Percentiles rank a stretch among this genome's conserved stretches.
Conservation (phyloP, 2,888 invertebrate species). For the Synergus itoensis region DNA sequence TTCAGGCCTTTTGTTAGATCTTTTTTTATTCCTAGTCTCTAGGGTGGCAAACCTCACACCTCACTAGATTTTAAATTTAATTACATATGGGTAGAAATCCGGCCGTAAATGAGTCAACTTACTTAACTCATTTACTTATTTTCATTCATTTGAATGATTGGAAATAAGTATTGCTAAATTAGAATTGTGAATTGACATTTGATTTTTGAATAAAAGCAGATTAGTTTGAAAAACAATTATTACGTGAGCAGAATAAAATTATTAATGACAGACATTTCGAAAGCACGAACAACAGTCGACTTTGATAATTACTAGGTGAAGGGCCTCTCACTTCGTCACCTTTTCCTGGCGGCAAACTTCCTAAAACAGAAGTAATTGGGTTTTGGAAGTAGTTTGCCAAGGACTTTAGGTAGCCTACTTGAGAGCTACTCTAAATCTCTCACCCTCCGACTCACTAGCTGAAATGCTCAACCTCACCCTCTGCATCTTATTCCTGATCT, state of each 20-base stretch:
- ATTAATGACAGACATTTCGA: conserved; percentile 2
- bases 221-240: no score
- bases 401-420: conserved; percentile 53
- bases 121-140: no score
- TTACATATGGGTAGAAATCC: not conserved
- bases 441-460: conserved; percentile 47
- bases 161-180: no score
- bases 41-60: no score
- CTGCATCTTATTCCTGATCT: conserved; percentile 50
- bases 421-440: conserved; percentile 53
- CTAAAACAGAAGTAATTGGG: conserved; percentile 55
- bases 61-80: not conserved
- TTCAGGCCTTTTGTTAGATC: conserved; percentile 38
- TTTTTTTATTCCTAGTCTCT: not conserved
- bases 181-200: no score
- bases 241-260: not conserved
- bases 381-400: conserved; percentile 56
- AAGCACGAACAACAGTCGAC: conserved; percentile 2
- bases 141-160: no score
- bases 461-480: conserved; percentile 48
- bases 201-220: no score
- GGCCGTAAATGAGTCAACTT: no score
- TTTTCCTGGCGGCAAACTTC: conserved; percentile 53
- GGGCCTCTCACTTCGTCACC: conserved; percentile 35
- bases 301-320: conserved; percentile 33